Conservation (phyloP, 2,797 vertebrate species). For the Momotus momota region DNA sequence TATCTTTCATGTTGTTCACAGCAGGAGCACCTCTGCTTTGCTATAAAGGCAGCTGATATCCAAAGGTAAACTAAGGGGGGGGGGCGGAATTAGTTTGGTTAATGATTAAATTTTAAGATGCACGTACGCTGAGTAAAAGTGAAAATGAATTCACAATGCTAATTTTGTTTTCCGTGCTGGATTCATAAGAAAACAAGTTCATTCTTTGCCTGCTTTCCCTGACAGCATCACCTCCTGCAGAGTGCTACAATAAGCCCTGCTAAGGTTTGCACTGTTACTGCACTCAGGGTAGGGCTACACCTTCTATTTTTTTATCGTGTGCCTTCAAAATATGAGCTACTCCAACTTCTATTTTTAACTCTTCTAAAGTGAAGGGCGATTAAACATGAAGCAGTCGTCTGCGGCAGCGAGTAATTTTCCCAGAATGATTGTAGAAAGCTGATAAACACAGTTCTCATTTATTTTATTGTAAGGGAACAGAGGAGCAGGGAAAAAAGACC, state of each 20-base stretch:
- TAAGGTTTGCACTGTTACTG: background rate
- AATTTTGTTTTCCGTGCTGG: background rate
- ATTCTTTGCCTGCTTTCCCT: background rate
- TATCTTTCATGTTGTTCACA: background rate
- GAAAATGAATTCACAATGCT: background rate
- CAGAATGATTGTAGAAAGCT: slow-evolving; percentile 25
- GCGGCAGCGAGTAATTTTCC: slow-evolving; percentile 14
- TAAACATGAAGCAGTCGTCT: slow-evolving; percentile 25
- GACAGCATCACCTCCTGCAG: background rate
- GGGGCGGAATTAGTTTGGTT: background rate
- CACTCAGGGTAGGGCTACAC: background rate
- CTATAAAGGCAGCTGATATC: background rate
- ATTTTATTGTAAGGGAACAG: background rate
- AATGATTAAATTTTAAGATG: background rate
- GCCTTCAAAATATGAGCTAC: slow-evolving; percentile 41
- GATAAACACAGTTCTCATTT: slow-evolving; percentile 41
- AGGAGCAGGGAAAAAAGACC: background rate
- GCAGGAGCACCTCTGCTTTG: background rate
- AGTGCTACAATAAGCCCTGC: background rate
- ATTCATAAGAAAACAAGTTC: background rate
- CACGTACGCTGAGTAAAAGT: background rate
- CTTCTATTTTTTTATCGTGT: background rate
- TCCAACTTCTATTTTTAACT: slow-evolving; percentile 64
- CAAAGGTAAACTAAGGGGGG: background rate
- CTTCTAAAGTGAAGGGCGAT: slow-evolving; percentile 39